Percentiles rank a stretch among this genome's conserved stretches.
These are phyloP conservation scores for Sus cebifrons DNA, from an alignment of 2,797 vertebrate genomes.

Conservation along the genomic window DNA sequence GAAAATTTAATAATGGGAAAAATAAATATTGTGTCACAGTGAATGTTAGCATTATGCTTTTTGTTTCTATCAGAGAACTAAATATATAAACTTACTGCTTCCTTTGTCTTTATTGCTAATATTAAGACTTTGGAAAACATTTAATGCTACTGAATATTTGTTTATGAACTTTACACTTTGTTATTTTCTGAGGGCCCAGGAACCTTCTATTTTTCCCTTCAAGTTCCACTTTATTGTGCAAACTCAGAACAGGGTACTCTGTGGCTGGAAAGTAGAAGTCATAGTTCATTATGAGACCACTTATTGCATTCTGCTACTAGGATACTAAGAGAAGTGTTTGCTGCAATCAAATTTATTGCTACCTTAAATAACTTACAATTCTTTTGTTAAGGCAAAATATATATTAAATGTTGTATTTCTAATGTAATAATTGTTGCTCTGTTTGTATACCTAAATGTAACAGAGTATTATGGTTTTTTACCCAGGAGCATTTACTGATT, in stretches of 20 bases:
- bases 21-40: neutral
- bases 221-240: neutral
- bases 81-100: neutral
- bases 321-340: constrained; percentile 8
- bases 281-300: neutral
- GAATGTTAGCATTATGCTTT: neutral
- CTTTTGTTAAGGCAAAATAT: neutral
- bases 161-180: neutral
- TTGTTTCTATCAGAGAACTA: neutral
- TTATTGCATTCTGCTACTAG: neutral
- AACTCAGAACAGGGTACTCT: neutral
- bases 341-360: neutral
- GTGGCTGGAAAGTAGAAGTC: neutral
- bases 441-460: neutral
- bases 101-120: neutral
- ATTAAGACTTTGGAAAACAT: constrained; percentile 27
- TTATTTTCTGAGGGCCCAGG: neutral
- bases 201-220: neutral
- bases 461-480: neutral
- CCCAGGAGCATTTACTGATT: neutral
- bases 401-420: neutral
- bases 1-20: constrained; percentile 38
- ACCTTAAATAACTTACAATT: neutral
- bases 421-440: neutral
- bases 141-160: neutral